A percentile compares a stretch with the other conserved stretches of the same genome.
Evolutionary conservation across 1,140 invertebrate genomes (phyloP).

Genomic region (honey bee (Apis mellifera)): Amel_HAv3.1 CM009940.2:10721001-10721500

Average conservation of each 20-base stretch:
- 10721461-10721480: slow-evolving; percentile 60
- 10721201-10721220: neutral
- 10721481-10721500: slow-evolving; percentile 50
- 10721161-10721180: no score
- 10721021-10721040: neutral
- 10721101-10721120: no score
- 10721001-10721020: no score
- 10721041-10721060: neutral
- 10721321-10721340: neutral
- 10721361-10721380: neutral
- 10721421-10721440: slow-evolving; percentile 27
- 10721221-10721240: neutral
- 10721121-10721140: no score
- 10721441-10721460: slow-evolving; percentile 57
- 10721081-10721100: neutral
- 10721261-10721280: slow-evolving; percentile 8
- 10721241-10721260: neutral
- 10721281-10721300: neutral
- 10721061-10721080: neutral
- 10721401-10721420: slow-evolving; percentile 37
- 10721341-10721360: no score
- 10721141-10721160: no score
- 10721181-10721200: neutral
- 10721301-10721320: no score
- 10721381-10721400: slow-evolving; percentile 32